These are phyloP conservation scores for Acanthiza pusilla DNA, from an alignment of 2,797 vertebrate genomes.

Conservation along the genomic window DNA sequence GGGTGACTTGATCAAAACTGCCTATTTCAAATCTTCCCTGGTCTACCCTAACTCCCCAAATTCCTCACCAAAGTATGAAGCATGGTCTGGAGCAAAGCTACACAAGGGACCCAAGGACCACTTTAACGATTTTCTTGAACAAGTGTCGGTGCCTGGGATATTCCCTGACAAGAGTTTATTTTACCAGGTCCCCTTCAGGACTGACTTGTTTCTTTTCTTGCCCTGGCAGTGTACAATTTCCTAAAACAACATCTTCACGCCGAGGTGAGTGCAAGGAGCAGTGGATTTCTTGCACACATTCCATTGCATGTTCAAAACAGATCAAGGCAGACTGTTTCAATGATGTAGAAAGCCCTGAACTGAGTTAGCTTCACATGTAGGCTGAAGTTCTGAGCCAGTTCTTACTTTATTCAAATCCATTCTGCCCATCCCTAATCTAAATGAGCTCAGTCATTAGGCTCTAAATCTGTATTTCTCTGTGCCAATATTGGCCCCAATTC, in stretches of 20 bases:
- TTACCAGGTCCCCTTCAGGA: background rate
- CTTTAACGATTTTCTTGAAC: background rate
- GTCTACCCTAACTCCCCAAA: background rate
- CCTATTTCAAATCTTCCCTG: background rate
- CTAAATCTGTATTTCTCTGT: slow-evolving; percentile 36
- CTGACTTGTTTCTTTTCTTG: background rate
- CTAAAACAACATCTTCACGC: background rate
- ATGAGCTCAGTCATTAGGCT: slow-evolving; percentile 51
- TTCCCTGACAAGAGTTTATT: background rate
- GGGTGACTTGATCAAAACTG: background rate
- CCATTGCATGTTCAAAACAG: background rate
- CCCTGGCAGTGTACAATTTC: background rate
- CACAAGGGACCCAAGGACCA: background rate
- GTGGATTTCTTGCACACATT: background rate
- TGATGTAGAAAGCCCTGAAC: background rate
- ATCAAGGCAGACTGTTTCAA: background rate
- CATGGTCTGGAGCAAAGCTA: background rate
- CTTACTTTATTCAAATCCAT: slow-evolving; percentile 33
- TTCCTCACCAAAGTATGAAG: background rate
- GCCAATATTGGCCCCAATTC: slow-evolving; percentile 48
- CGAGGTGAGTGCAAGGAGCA: background rate
- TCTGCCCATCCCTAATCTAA: slow-evolving; percentile 56
- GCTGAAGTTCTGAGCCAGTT: slow-evolving; percentile 34
- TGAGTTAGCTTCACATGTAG: background rate
- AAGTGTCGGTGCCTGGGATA: background rate